Evolutionary conservation across 2,888 invertebrate species (phyloP).

Genomic region (Pseudococcus viburni): DNA sequence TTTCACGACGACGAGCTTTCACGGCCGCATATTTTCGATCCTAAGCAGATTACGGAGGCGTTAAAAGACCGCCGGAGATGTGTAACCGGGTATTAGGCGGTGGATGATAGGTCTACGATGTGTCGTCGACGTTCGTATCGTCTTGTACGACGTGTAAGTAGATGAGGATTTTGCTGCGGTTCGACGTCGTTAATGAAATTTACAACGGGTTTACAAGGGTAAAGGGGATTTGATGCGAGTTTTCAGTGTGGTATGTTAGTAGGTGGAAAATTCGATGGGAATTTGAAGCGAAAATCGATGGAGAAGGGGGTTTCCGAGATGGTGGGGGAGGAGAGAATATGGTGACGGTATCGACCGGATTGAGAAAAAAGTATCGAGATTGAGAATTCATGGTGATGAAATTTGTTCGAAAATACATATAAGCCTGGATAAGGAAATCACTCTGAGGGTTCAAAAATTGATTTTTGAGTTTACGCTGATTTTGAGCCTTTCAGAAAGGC

Average conservation of each 20-base stretch:
- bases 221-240: background rate
- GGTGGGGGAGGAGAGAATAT: background rate
- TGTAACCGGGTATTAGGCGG: background rate
- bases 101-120: background rate
- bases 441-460: too few species aligned
- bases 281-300: background rate
- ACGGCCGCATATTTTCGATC: conserved; percentile 54
- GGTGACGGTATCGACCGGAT: background rate
- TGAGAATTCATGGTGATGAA: background rate
- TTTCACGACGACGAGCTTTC: background rate
- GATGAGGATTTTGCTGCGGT: conserved; percentile 38
- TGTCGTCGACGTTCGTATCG: background rate
- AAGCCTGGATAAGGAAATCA: too few species aligned
- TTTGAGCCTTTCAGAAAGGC: too few species aligned
- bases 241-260: background rate
- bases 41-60: background rate
- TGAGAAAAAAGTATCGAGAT: background rate
- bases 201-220: background rate
- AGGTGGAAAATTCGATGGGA: background rate
- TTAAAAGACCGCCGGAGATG: background rate
- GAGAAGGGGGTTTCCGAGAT: background rate
- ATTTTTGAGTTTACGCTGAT: too few species aligned
- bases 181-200: conserved; percentile 17
- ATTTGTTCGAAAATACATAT: too few species aligned
- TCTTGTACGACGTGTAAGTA: conserved; percentile 1